Evolutionary conservation across 2,888 invertebrate genomes (phyloP), one percentile per base, ranked within the genome.

Genomic region (Chrysopilus asiliformis): DNA sequence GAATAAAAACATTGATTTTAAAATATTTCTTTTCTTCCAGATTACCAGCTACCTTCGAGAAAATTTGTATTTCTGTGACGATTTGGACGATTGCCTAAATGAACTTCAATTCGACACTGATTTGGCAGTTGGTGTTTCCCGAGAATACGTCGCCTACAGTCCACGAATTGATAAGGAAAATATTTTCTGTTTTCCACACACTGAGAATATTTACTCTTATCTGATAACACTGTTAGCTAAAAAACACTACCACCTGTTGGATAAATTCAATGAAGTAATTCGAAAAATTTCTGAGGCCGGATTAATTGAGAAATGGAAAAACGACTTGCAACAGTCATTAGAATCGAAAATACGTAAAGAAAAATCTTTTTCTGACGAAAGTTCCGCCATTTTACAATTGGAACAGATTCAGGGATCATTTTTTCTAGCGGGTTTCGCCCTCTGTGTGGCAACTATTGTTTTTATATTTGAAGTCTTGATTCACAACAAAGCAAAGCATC

Each of bases 271-370:
- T 47, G 50, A 51, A 1, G 47, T 60, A 4, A 58, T 62, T 30
- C 55, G 58, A 30, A 45, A 51, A 13, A 49, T 58, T 3, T 56
- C 56, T 13, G 63, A 63, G 35, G 58, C 58, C 25, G 63, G 62
- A 1, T 56, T 60, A 26, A 51, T 62, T 46, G 51, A 56, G 12
- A 61, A 60, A 39, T 63, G 62, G 62, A 51, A 55, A 2, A 46
- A 53, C 0, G 60, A 61, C 14, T 36, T 59, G 39, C 56, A 56
- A 24, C 50, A 52, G 47, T 45, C 48, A 7, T 54, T 56, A 17
- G 46, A 45, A 28, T 49, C 57, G 6, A 50, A 48, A 28, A n/a
- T n/a, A n/a, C n/a, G n/a, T n/a, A n/a, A n/a, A n/a, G n/a, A n/a
- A n/a, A n/a, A n/a, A n/a, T n/a, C n/a, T n/a, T n/a, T n/a, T n/a